Base-by-base conservation (phyloP, 2,797 vertebrate genomes). In the Parauchenoglanis punctatus region DNA sequence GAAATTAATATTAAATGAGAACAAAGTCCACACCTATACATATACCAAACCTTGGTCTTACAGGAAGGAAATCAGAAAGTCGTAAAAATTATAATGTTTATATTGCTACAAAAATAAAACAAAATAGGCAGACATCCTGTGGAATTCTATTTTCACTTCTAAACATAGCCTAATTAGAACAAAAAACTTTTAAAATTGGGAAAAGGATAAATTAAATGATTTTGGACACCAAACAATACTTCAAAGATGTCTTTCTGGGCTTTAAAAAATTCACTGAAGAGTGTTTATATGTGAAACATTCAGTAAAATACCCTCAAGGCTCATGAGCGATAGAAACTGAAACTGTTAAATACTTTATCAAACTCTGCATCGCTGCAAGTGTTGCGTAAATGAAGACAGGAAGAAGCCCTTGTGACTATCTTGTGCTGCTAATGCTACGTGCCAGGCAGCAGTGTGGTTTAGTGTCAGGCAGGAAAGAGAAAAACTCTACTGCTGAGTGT, bases 391-490 rank as follows among this genome's bases (percentile, higher is more conserved):
- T 18, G 25, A 81, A 31, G 52, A n/a, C 61, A 77, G 84, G 59
- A 78, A 78, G 52, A 56, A 13, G 49, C 73, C 20, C 31, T 81
- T 63, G 78, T 86, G 78, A 72, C 61, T 2, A 73, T 81, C 35
- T 46, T 23, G 63, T 81, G 76, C 23, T 80, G 49, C 46, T 25
- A 68, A 56, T 25, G 25, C 58, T 70, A 54, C 8, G n/a, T 65
- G 44, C 2, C 15, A 49, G 13, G 25, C 17, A 35, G 15, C 7
- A 20, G 20, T 58, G 54, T 40, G 17, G 4, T 56, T 77, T 56
- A 52, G 3, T 40, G 11, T 58, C 49, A 56, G 52, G 12, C 54
- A 40, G 20, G 11, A 58, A 35, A 44, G 83, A 61, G 10, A 28
- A 2, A 52, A 77, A 56, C n/a, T 52, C 25, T 15, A 20, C 46